phyloP scores from a whole-genome alignment of 2,797 vertebrate genomes.

The Tangara arthus region DNA sequence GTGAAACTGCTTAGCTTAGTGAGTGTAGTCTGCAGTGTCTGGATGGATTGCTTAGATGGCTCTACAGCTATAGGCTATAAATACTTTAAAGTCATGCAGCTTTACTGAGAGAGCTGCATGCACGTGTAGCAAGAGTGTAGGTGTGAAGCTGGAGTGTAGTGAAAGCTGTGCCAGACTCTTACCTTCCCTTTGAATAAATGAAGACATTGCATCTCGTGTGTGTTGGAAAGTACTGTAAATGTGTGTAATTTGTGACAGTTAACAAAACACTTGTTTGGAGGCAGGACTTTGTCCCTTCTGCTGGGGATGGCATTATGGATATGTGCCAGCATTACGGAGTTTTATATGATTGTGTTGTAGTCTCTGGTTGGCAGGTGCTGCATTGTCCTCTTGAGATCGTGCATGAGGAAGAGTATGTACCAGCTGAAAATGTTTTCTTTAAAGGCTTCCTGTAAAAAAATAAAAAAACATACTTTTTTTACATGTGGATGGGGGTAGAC shows the following conservation, averaged over 20 bases:
- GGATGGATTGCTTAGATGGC: neutral
- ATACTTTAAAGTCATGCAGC: neutral
- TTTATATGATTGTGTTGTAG: neutral
- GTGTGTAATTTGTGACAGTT: neutral
- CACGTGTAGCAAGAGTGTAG: neutral
- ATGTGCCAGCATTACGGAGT: accelerated
- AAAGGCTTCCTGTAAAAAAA: neutral
- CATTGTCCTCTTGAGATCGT: neutral
- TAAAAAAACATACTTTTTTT: neutral
- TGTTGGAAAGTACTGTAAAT: neutral
- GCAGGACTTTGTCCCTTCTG: neutral
- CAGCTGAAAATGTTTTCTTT: neutral
- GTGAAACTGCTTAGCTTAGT: neutral
- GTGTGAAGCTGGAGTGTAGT: neutral
- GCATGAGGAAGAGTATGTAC: neutral
- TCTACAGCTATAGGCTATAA: neutral
- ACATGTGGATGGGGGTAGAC: neutral
- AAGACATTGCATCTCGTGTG: neutral
- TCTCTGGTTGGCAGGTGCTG: neutral
- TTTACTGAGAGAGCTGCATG: neutral
- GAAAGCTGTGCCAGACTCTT: neutral
- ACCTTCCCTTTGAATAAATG: neutral
- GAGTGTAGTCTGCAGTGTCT: neutral
- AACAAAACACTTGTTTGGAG: neutral
- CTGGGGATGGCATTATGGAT: neutral